phyloP scores from a whole-genome alignment of 2,113 vertebrate genomes.

The Rhipidura dahli region DNA sequence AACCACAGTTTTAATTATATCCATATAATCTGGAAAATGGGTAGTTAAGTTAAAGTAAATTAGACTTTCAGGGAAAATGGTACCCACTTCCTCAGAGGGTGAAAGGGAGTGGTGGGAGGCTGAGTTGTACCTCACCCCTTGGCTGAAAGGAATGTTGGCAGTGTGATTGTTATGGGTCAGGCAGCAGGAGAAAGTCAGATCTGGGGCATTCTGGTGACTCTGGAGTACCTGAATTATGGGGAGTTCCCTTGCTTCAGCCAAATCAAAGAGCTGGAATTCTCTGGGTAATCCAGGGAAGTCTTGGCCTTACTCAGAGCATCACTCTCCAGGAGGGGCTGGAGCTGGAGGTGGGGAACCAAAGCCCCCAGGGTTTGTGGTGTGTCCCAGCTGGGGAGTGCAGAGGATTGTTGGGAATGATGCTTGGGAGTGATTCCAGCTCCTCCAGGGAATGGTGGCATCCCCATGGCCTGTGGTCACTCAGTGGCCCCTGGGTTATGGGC shows the following conservation, averaged over 20 bases:
- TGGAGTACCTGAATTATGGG: neutral
- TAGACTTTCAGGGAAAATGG: neutral
- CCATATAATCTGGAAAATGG: neutral
- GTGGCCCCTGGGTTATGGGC: accelerated
- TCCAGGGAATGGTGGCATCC: neutral
- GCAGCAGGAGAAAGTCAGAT: neutral
- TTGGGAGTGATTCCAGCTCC: neutral
- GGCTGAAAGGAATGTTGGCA: neutral
- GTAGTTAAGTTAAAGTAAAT: neutral
- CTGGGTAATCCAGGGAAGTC: neutral
- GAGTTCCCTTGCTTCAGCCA: neutral
- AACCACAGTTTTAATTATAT: neutral
- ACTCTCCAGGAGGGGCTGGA: neutral
- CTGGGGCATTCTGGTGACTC: neutral
- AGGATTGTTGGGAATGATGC: no score
- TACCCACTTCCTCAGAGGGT: neutral
- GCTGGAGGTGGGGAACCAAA: neutral
- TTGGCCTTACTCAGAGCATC: neutral
- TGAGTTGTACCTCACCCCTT: neutral
- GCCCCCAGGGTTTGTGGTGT: accelerated
- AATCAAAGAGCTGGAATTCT: neutral
- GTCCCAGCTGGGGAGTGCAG: neutral
- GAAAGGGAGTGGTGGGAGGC: neutral
- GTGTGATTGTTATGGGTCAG: accelerated
- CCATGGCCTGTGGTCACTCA: neutral